Evolutionary conservation across 1,140 invertebrate species (phyloP).

Genomic region (Drosophila lowei): DNA sequence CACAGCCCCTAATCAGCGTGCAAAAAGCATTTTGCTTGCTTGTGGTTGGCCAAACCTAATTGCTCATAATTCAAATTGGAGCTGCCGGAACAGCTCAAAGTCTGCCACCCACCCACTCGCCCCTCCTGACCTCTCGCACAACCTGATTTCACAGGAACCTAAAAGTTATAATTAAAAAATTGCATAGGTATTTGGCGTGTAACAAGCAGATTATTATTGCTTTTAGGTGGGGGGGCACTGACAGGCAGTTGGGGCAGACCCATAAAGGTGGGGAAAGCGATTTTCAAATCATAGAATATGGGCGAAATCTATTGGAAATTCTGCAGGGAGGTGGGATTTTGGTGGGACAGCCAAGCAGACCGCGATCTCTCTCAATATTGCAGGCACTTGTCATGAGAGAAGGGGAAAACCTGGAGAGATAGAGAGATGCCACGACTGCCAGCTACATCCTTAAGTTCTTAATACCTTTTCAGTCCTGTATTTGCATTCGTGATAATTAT

Average conservation of each 20-base stretch:
- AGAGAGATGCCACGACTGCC: too few relatives aligned
- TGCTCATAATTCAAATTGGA: slow-evolving; percentile 66
- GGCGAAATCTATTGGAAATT: not conserved
- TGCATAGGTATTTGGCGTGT: not conserved
- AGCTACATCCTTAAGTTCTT: too few relatives aligned
- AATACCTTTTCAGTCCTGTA: too few relatives aligned
- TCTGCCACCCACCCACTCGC: not conserved
- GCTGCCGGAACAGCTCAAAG: too few relatives aligned
- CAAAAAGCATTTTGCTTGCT: slow-evolving; percentile 55
- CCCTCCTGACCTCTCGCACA: not conserved
- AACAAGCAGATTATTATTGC: slow-evolving; percentile 14
- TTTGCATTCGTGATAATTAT: too few relatives aligned
- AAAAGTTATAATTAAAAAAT: slow-evolving; percentile 31
- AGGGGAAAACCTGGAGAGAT: too few relatives aligned
- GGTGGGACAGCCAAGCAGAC: too few relatives aligned
- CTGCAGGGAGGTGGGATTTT: too few relatives aligned
- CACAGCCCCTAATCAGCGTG: slow-evolving; percentile 10
- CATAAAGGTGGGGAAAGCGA: not conserved
- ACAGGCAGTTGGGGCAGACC: not conserved
- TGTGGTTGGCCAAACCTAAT: slow-evolving; percentile 63
- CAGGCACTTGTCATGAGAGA: too few relatives aligned
- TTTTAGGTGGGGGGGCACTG: not conserved
- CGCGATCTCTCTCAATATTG: too few relatives aligned
- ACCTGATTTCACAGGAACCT: slow-evolving; percentile 5
- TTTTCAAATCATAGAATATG: slow-evolving; percentile 11